Percentiles rank a stretch among this genome's conserved stretches.
These are phyloP conservation scores for rabbit (Oryctolagus cuniculus) DNA, from an alignment of 2,113 vertebrate species.

Conservation along the genomic window DNA sequence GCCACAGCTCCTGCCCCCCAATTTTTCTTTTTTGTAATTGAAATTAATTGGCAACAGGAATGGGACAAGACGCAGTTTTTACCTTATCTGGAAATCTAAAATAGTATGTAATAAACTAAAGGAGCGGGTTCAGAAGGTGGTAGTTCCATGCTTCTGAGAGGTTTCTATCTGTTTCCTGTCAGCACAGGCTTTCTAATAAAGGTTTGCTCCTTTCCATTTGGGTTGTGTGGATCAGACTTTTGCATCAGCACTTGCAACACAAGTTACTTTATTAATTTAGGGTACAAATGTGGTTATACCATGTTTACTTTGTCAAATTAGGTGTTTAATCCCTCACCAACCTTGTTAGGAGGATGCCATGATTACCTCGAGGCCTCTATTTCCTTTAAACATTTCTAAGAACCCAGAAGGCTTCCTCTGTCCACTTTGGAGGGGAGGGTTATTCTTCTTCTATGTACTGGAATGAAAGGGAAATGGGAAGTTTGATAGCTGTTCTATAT, in stretches of 20 bases:
- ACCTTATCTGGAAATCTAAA: conserved; percentile 17
- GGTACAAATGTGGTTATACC: not conserved
- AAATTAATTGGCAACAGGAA: not conserved
- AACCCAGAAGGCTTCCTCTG: not conserved
- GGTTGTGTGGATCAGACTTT: not conserved
- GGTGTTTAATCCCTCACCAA: not conserved
- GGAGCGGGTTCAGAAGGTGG: not conserved
- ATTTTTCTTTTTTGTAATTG: not conserved
- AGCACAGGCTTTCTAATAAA: not conserved
- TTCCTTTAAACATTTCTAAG: not conserved
- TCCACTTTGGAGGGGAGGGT: not conserved
- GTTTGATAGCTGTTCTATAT: not conserved
- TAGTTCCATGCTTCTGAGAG: not conserved
- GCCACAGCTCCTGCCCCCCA: too few species aligned
- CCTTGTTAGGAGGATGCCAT: not conserved
- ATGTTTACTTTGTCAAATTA: not conserved
- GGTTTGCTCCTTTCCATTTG: not conserved
- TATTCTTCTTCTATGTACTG: not conserved
- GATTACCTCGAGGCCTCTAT: not conserved
- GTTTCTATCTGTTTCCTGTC: not conserved
- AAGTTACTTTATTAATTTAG: not conserved
- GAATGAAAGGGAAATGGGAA: conserved; percentile 12
- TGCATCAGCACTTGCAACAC: not conserved
- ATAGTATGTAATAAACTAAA: not conserved
- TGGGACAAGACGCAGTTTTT: not conserved